These are phyloP conservation scores for Parapsyche elsis DNA, from an alignment of 1,140 invertebrate genomes.

Conservation along the genomic window DNA sequence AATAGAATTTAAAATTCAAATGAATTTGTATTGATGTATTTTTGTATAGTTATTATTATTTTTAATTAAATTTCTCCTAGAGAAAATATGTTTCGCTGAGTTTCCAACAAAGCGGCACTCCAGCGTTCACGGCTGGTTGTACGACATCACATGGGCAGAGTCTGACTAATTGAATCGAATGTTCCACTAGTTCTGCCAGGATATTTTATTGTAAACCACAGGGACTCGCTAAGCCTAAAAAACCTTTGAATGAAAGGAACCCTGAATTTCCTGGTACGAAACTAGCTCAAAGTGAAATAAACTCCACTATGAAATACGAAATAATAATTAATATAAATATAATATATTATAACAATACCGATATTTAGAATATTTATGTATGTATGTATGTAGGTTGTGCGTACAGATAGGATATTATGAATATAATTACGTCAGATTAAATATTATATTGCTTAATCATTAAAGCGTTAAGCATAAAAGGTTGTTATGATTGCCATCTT, in stretches of 20 bases:
- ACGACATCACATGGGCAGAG: conserved; percentile 23
- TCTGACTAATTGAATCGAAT: conserved; percentile 43
- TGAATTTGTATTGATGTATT: too few relatives aligned
- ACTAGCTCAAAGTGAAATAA: not conserved
- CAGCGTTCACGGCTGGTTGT: not conserved
- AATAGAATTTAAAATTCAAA: too few relatives aligned
- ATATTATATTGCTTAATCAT: not conserved
- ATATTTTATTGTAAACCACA: conserved; percentile 21
- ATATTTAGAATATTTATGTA: too few relatives aligned
- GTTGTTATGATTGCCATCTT: not conserved
- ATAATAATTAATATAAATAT: not conserved
- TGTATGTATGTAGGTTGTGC: too few relatives aligned
- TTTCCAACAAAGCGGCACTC: conserved; percentile 25
- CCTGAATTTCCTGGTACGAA: not conserved
- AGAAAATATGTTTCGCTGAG: conserved; percentile 16
- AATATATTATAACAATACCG: not conserved
- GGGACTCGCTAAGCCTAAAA: not conserved
- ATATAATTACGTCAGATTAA: not conserved
- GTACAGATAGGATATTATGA: not conserved
- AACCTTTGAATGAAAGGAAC: not conserved
- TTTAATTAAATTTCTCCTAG: not conserved
- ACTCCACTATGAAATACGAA: not conserved
- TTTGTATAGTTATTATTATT: too few relatives aligned
- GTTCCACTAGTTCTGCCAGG: conserved; percentile 5
- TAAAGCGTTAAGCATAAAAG: not conserved